A percentile compares a stretch with the other conserved stretches of the same genome.
phyloP scores from a whole-genome alignment of 35 echinoderm and acorn worm genomes.

The Diadema setosum region DNA sequence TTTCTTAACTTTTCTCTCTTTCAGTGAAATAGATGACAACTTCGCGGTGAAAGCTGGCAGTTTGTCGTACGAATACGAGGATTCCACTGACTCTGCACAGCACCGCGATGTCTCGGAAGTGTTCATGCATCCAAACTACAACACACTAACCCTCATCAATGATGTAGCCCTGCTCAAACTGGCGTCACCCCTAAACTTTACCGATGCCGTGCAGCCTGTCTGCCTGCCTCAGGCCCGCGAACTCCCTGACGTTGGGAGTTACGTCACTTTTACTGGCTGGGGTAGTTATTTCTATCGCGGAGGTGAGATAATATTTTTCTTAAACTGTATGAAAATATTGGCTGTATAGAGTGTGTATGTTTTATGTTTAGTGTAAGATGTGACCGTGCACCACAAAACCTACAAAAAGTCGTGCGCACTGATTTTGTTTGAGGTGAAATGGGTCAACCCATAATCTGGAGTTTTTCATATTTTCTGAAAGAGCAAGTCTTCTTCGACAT shows the following conservation, averaged over 20 bases:
- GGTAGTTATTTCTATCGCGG: background rate
- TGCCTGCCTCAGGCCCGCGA: background rate
- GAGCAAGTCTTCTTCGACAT: background rate
- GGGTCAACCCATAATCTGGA: background rate
- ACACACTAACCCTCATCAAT: background rate
- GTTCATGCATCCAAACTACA: background rate
- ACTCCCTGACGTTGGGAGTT: background rate
- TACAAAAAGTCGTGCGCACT: background rate
- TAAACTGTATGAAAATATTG: background rate
- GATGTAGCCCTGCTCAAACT: constrained; percentile 1
- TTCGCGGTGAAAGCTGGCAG: too few relatives aligned
- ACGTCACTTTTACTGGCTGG: background rate
- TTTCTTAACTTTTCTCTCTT: too few relatives aligned
- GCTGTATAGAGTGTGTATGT: background rate
- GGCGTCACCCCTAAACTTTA: background rate
- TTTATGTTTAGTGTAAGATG: background rate
- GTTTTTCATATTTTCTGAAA: background rate
- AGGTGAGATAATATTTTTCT: background rate
- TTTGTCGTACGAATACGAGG: too few relatives aligned
- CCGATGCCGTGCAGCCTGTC: background rate
- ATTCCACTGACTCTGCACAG: too few relatives aligned
- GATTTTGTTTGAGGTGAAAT: background rate
- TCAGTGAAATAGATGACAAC: too few relatives aligned
- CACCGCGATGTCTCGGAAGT: background rate
- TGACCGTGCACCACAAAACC: background rate